Evolutionary conservation across 1,140 invertebrate species (phyloP).

Genomic region (Aporrectodea caliginosa): DNA sequence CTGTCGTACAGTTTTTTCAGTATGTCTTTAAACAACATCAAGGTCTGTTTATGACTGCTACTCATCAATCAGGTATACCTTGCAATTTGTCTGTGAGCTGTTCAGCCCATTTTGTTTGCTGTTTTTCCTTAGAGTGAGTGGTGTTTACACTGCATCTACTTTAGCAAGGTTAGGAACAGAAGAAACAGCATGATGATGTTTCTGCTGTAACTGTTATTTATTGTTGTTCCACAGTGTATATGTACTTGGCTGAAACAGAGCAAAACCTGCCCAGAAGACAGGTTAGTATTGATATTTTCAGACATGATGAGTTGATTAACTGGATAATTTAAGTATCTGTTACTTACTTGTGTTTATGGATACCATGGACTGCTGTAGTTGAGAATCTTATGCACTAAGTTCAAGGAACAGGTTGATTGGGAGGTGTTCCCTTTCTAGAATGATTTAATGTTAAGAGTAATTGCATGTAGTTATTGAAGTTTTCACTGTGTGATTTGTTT

Average conservation of each 20-base stretch:
- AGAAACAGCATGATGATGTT: too few relatives aligned
- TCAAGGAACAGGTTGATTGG: not conserved
- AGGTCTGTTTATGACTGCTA: too few relatives aligned
- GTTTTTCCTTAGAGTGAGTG: too few relatives aligned
- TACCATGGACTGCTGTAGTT: not conserved
- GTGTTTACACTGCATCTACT: too few relatives aligned
- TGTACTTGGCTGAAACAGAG: conserved; percentile 38
- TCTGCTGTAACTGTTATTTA: too few relatives aligned
- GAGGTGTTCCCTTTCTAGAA: not conserved
- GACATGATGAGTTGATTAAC: not conserved
- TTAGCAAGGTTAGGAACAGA: too few relatives aligned
- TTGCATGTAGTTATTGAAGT: not conserved
- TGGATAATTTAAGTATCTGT: not conserved
- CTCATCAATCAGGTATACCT: too few relatives aligned
- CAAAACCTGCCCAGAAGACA: conserved; percentile 43
- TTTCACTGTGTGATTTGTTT: too few relatives aligned
- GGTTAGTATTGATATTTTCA: conserved; percentile 29
- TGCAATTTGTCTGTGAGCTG: too few relatives aligned
- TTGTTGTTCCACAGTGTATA: conserved; percentile 39
- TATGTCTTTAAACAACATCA: too few relatives aligned
- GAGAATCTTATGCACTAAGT: not conserved
- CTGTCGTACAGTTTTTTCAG: too few relatives aligned
- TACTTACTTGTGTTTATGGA: not conserved
- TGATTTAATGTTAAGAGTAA: not conserved
- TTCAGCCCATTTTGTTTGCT: too few relatives aligned